Evolutionary conservation across 2,113 vertebrate genomes (phyloP).

Genomic region (Notechis scutatus): DNA sequence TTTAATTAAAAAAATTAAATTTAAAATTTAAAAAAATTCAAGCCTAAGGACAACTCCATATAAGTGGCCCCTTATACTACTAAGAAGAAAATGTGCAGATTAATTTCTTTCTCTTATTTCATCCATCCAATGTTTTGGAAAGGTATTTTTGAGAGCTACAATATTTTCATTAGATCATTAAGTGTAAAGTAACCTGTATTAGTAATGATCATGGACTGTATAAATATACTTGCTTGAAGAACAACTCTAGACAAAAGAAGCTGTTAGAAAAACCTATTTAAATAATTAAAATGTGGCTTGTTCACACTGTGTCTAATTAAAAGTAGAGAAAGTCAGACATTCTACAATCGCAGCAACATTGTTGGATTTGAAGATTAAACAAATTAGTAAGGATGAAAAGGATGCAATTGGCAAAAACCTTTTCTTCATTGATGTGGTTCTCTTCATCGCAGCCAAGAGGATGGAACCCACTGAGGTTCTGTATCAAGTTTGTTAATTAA

Average conservation of each 20-base stretch:
- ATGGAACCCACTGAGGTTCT: slow-evolving; percentile 97
- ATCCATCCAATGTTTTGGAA: slow-evolving; percentile 44
- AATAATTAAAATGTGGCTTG: slow-evolving; percentile 54
- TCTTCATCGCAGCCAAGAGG: slow-evolving; percentile 86
- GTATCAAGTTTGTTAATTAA: slow-evolving; percentile 93
- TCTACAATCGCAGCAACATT: slow-evolving; percentile 27
- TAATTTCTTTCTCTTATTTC: slow-evolving; percentile 33
- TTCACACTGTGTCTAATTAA: slow-evolving; percentile 49
- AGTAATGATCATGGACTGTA: slow-evolving; percentile 57
- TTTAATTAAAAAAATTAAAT: slow-evolving; percentile 42
- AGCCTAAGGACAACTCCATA: slow-evolving; percentile 52
- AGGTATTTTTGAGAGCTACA: slow-evolving; percentile 49
- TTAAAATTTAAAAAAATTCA: slow-evolving; percentile 38
- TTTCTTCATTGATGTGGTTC: slow-evolving; percentile 23
- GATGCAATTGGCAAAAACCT: slow-evolving; percentile 29
- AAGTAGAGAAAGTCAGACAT: slow-evolving; percentile 44
- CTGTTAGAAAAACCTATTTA: slow-evolving; percentile 52
- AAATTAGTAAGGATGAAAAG: slow-evolving; percentile 24
- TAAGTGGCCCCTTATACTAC: slow-evolving; percentile 46
- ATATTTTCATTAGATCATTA: slow-evolving; percentile 61
- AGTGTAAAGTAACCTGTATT: slow-evolving; percentile 71
- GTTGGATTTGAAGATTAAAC: background rate
- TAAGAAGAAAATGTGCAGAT: slow-evolving; percentile 46
- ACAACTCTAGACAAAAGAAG: slow-evolving; percentile 56
- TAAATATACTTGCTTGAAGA: slow-evolving; percentile 56